These are phyloP conservation scores for Anhinga rufa DNA, from an alignment of 2,113 vertebrate species.

Conservation along the genomic window DNA sequence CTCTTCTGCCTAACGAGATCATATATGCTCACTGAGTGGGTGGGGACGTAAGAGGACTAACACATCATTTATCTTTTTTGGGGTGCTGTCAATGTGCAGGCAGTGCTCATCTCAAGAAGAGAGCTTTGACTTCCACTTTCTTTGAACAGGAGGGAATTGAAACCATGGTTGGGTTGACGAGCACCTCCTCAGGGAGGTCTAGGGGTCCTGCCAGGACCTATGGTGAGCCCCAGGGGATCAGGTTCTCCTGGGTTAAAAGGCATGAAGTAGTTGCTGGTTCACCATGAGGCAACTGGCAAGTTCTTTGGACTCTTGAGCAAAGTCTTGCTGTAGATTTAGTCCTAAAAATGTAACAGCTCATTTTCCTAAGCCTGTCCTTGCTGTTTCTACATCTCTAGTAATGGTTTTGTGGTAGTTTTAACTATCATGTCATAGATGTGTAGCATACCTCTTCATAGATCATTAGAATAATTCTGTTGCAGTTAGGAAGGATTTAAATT, in stretches of 20 bases:
- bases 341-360: background rate
- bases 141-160: background rate
- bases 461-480: background rate
- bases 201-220: background rate
- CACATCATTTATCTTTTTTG: background rate
- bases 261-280: background rate
- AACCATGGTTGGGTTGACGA: background rate
- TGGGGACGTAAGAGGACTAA: background rate
- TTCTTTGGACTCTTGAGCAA: background rate
- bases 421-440: background rate
- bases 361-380: background rate
- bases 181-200: background rate
- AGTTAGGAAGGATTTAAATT: background rate
- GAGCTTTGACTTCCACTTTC: background rate
- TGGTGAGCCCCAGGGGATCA: background rate
- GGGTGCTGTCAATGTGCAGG: background rate
- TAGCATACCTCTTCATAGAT: background rate
- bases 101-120: background rate
- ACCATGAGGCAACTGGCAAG: background rate
- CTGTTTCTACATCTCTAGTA: background rate
- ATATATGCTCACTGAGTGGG: background rate
- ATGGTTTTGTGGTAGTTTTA: background rate
- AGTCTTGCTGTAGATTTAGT: background rate
- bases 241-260: background rate
- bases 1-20: background rate